Conservation (phyloP, 2,113 vertebrate genomes). For the Microtus richardsoni region DNA sequence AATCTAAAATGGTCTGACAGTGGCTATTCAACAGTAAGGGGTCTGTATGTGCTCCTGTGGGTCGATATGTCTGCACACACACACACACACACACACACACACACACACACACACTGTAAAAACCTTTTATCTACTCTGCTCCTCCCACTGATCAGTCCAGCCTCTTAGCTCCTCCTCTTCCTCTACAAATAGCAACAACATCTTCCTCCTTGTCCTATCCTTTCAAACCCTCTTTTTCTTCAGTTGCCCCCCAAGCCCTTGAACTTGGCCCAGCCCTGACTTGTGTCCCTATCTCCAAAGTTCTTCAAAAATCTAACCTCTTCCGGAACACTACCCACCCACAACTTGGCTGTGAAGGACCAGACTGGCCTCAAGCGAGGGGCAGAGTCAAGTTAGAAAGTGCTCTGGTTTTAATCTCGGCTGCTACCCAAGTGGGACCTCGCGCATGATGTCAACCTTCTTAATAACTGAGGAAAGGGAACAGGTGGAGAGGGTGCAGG, state of each 20-base stretch:
- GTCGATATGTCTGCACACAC: background rate
- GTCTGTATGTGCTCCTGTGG: background rate
- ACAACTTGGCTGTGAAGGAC: background rate
- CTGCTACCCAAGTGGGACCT: too few relatives aligned
- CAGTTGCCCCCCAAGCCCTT: background rate
- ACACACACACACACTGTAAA: background rate
- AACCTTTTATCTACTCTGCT: background rate
- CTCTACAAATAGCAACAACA: background rate
- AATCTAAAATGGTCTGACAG: background rate
- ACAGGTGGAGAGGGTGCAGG: background rate
- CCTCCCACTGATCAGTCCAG: background rate
- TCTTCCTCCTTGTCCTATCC: too few relatives aligned
- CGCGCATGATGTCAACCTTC: background rate
- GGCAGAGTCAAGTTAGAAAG: background rate
- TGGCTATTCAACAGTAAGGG: background rate
- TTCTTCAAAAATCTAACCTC: background rate
- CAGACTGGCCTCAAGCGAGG: background rate
- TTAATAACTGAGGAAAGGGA: background rate
- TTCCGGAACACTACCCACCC: background rate
- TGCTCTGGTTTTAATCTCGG: background rate
- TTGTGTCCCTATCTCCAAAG: background rate
- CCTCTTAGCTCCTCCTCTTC: background rate
- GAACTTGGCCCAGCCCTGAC: too few relatives aligned
- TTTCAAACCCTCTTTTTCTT: background rate
- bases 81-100: background rate